Conservation (phyloP, 2,113 vertebrate genomes). For the Anser cygnoides region DNA sequence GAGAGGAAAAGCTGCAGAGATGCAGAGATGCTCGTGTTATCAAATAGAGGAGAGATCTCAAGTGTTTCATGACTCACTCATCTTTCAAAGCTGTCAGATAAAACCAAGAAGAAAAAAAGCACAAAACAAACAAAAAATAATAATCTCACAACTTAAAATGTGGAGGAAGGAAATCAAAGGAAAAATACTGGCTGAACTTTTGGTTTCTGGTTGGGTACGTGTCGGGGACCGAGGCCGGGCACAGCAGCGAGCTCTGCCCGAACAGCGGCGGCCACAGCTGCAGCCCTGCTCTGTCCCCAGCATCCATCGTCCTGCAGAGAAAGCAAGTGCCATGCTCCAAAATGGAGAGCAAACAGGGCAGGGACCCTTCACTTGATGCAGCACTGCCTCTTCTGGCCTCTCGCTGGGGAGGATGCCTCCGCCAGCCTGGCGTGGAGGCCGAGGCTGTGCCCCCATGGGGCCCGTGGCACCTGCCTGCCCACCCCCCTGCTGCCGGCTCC, state of each 20-base stretch:
- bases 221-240: background rate
- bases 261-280: background rate
- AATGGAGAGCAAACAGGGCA: background rate
- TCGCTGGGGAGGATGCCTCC: too few relatives aligned
- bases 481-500: background rate
- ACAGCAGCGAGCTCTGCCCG: background rate
- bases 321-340: background rate
- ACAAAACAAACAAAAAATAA: background rate
- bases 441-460: background rate
- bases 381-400: background rate
- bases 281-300: background rate
- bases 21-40: background rate
- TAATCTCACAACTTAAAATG: background rate
- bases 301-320: background rate
- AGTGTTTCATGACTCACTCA: slow-evolving; percentile 20
- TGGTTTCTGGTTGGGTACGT: background rate
- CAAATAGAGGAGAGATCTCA: background rate
- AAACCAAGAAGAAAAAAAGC: background rate
- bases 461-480: too few relatives aligned
- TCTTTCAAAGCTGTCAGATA: slow-evolving; percentile 17
- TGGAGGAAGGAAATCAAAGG: background rate
- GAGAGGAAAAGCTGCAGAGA: background rate
- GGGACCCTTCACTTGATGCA: accelerated
- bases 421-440: too few relatives aligned
- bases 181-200: background rate